Evolutionary conservation across 1,140 invertebrate species (phyloP).

Genomic region (Orius insidiosus): DNA sequence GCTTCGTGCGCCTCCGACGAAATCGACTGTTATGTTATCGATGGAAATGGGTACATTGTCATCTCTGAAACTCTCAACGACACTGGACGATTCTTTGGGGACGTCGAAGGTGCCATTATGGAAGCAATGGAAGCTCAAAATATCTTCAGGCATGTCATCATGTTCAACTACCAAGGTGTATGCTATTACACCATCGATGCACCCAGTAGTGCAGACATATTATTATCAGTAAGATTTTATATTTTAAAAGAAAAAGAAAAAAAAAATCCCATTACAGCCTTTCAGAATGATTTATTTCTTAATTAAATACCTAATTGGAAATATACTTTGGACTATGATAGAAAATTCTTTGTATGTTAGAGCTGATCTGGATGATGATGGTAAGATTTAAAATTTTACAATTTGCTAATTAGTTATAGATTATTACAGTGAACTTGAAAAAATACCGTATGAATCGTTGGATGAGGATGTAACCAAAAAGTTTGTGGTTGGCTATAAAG

Average conservation of each 20-base stretch:
- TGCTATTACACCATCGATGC: conserved; percentile 32
- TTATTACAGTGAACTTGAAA: conserved; percentile 4
- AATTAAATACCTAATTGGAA: neutral
- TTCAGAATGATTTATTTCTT: neutral
- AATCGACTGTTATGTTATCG: conserved; percentile 67
- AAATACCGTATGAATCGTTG: neutral
- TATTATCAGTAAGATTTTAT: neutral
- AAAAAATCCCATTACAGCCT: too few relatives aligned
- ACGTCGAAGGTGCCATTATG: conserved; percentile 62
- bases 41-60: conserved; percentile 79
- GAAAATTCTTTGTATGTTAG: neutral
- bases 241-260: too few relatives aligned
- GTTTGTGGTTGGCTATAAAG: too few relatives aligned
- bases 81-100: conserved; percentile 71
- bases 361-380: neutral
- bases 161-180: conserved; percentile 75
- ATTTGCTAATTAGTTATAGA: neutral
- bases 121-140: conserved; percentile 50
- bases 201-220: conserved; percentile 22
- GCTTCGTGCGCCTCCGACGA: conserved; percentile 32
- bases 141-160: conserved; percentile 54
- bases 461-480: too few relatives aligned
- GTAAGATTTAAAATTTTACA: neutral
- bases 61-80: conserved; percentile 47
- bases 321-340: neutral